Evolutionary conservation across 2,797 vertebrate species (phyloP).

Genomic region (Salarias fasciatus): DNA sequence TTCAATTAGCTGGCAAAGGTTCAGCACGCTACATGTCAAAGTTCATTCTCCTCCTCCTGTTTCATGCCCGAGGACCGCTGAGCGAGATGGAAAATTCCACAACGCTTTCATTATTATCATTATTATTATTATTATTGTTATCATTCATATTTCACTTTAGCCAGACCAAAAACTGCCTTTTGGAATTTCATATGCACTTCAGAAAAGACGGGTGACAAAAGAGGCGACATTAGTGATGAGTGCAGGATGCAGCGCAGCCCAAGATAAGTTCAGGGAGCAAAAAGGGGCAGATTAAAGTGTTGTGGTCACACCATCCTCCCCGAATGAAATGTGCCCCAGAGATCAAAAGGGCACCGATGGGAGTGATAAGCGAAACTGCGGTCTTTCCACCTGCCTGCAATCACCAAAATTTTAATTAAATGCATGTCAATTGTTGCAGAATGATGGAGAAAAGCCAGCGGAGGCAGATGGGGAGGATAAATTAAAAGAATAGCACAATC

Average conservation of each 20-base stretch:
- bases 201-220: constrained; percentile 18
- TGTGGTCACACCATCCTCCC: constrained; percentile 31
- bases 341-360: constrained; percentile 43
- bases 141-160: constrained; percentile 41
- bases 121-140: constrained; percentile 32
- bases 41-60: constrained; percentile 34
- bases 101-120: constrained; percentile 27
- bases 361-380: constrained; percentile 15
- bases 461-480: constrained; percentile 35
- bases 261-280: constrained; percentile 18
- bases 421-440: neutral
- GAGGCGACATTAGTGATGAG: constrained; percentile 35
- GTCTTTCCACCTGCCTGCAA: constrained; percentile 20
- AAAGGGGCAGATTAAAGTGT: constrained; percentile 35
- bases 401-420: constrained; percentile 42
- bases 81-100: constrained; percentile 45
- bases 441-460: constrained; percentile 29
- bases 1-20: constrained; percentile 42
- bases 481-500: constrained; percentile 35
- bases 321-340: constrained; percentile 15
- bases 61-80: constrained; percentile 2
- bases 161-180: constrained; percentile 33
- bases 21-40: constrained; percentile 32
- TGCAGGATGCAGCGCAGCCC: constrained; percentile 27
- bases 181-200: no score